Evolutionary conservation across 2,888 invertebrate species (phyloP).

Genomic region (Aspidapion aeneum): DNA sequence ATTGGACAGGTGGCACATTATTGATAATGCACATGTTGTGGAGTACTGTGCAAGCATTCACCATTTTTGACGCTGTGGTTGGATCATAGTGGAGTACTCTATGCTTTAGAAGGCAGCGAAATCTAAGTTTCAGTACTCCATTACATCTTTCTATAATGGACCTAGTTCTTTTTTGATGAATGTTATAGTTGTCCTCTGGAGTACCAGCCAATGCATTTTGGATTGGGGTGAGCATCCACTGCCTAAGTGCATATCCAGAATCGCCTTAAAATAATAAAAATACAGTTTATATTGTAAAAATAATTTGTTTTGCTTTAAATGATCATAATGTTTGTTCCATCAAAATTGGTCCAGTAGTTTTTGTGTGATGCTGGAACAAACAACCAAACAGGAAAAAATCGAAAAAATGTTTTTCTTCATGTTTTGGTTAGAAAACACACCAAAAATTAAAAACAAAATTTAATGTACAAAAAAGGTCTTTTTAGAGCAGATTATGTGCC

Average conservation of each 20-base stretch:
- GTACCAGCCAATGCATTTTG: conserved; percentile 8
- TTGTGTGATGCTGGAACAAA: too few species aligned
- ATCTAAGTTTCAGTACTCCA: conserved; percentile 19
- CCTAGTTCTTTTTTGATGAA: conserved; percentile 2
- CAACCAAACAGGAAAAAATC: too few species aligned
- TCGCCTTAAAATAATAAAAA: conserved; percentile 6
- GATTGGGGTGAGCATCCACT: conserved; percentile 20
- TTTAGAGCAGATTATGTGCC: too few species aligned
- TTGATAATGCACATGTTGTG: conserved; percentile 5
- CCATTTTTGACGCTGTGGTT: conserved; percentile 12
- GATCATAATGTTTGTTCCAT: neutral
- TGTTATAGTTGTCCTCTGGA: conserved; percentile 18
- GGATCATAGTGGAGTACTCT: conserved; percentile 21
- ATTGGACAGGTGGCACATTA: too few species aligned
- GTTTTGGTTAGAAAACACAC: too few species aligned
- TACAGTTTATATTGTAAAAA: neutral
- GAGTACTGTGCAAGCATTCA: conserved; percentile 6
- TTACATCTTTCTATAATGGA: conserved; percentile 19
- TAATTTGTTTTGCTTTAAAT: neutral
- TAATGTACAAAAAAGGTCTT: too few species aligned
- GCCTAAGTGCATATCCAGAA: conserved; percentile 18
- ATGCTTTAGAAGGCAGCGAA: conserved; percentile 19
- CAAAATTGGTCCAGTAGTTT: too few species aligned
- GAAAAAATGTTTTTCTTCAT: too few species aligned
- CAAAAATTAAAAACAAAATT: too few species aligned